Base-by-base conservation (phyloP, 2,797 vertebrate species). In the Periophthalmus magnuspinnatus region DNA sequence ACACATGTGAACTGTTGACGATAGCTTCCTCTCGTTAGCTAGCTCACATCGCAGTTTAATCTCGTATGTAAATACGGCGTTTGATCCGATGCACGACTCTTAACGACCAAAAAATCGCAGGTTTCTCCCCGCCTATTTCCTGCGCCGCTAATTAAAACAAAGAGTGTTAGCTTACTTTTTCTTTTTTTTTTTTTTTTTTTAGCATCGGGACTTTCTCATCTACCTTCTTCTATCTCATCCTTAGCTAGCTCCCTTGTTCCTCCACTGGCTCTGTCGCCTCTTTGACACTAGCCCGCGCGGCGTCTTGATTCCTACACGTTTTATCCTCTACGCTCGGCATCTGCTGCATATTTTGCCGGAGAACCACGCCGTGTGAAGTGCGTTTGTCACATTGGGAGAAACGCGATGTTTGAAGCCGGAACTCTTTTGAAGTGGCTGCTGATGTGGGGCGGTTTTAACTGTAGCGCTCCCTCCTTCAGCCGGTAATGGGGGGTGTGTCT, bases 1-100 rank as follows among this genome's bases (percentile, higher is more conserved):
- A 70, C 71, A 78, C 89, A 93, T 88, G 89, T 61, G 83, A 84
- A 45, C 41, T 72, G 65, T 64, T 32, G 67, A 80, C 80, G 78
- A 86, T 78, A 84, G 74, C 79, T 82, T 81, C 82, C 73, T 82
- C 86, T 90, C 82, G 76, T 89, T 89, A 91, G 85, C 72, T n/a
- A 57, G 68, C 84, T 86, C 84, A 87, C 75, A 85, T 87, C 94
- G 80, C 93, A 92, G 92, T 95, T 93, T 95, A 95, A 97, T 97
- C 95, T 94, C 94, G 95, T 95, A 97, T 96, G 96, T 95, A 97
- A 98, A 98, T 98, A 95, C 91, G 90, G 84, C 86, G 89, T 93
- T 94, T 95, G 93, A 94, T 95, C 93, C 91, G 94, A 92, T 93
- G 93, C 83, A 81, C 87, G 87, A 86, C 91, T 90, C 93, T 21